phyloP scores from a whole-genome alignment of 2,797 vertebrate genomes.

The Falco cherrug region DNA sequence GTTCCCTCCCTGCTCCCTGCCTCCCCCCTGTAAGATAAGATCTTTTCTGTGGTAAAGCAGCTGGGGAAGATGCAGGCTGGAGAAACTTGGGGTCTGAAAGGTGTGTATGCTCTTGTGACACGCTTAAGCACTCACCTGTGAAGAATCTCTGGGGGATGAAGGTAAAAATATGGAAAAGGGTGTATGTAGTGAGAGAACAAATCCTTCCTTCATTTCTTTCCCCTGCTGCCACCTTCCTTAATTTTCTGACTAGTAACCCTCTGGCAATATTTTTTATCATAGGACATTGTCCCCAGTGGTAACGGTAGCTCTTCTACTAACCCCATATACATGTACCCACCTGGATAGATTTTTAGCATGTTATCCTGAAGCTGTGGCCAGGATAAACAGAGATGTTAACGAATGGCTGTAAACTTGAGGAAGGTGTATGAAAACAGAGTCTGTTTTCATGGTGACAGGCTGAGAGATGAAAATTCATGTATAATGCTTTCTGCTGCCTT shows the following conservation, averaged over 20 bases:
- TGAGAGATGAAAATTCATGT: background rate
- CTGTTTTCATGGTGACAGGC: background rate
- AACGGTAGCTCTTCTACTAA: background rate
- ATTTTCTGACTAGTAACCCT: background rate
- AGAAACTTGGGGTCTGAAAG: background rate
- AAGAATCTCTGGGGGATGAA: background rate
- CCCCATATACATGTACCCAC: accelerated
- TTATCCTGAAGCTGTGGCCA: background rate
- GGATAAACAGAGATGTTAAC: background rate
- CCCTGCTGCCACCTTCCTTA: background rate
- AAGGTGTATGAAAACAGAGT: background rate
- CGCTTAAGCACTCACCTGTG: background rate
- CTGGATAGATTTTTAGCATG: background rate
- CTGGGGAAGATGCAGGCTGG: background rate
- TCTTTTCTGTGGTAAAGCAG: background rate
- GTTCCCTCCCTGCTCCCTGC: background rate
- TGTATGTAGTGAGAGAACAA: background rate
- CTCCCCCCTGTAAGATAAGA: background rate
- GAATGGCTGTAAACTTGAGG: background rate
- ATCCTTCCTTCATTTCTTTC: background rate
- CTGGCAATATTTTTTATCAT: background rate
- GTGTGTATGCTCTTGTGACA: background rate
- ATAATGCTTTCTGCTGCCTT: background rate
- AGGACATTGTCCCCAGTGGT: background rate
- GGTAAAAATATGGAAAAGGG: background rate